Evolutionary conservation across 2,888 invertebrate species (phyloP), one percentile per base, ranked within the genome.

Genomic region (Morpho achilles): DNA sequence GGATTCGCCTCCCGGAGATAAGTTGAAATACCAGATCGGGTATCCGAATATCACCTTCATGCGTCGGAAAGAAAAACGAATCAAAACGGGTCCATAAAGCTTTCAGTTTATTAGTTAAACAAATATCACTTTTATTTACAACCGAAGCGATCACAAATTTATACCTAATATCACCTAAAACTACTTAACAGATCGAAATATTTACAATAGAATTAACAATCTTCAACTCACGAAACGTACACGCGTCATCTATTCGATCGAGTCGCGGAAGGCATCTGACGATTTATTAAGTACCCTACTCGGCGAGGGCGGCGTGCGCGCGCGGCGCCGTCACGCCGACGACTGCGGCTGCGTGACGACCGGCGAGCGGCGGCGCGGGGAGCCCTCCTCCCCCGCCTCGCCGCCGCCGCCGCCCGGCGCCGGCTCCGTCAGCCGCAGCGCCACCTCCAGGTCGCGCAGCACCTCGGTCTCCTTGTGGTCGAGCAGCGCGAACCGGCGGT

Each of bases 381-480:
- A 92, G 88, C 88, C 92, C 84, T 88, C 92, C 91, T 87, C 92
- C 89, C 52, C 66, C 59, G 50, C 68, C 87, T 91, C 92, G 90
- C 91, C 92, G 84, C 67, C 72, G 23, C 63, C 71, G 65, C 71
- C 75, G 68, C 68, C 74, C 69, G 65, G 73, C 64, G 70, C 78
- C 71, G 78, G 72, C 71, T 92, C 92, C 64, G 93, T 90, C 69
- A 94, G 87, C 52, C 93, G 92, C 72, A 97, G 92, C 76, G 43
- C 43, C 47, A 22, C 23, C 47, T 47, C 50, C 8, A 7, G 10
- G 41, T 7, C 22, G 51, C 5, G 95, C 76, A 98, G 92, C 76
- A 98, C 80, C 90, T 98, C 98, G 43, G 98, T 97, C 92, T 99
- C 98, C 92, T 98, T 98, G 80, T 96, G 94, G 84, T 98, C 98